Evolutionary conservation across 2,888 invertebrate species (phyloP).

Genomic region (Bugula neritina): DNA sequence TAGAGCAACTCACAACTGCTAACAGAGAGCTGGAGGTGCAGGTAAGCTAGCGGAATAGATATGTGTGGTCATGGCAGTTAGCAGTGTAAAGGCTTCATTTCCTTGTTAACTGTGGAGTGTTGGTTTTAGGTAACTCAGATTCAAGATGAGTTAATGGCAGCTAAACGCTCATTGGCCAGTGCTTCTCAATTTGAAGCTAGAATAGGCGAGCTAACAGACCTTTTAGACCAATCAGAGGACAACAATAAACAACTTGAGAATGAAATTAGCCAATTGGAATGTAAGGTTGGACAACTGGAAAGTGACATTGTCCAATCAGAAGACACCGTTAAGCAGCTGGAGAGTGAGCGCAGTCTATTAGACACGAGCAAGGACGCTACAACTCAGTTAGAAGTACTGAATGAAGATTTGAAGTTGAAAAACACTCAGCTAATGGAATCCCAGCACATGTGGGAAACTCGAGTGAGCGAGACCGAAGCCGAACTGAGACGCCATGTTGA

Average conservation of each 20-base stretch:
- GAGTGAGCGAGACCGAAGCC: not conserved
- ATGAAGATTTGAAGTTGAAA: not conserved
- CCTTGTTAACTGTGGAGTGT: not conserved
- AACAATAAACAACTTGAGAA: constrained; percentile 28
- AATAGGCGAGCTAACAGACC: constrained; percentile 28
- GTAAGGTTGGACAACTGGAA: constrained; percentile 10
- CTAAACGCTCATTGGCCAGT: constrained; percentile 30
- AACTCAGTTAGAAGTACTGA: not conserved
- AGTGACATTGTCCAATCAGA: constrained; percentile 16
- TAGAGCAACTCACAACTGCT: not conserved
- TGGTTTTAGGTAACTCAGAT: constrained; percentile 30
- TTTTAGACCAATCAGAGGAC: constrained; percentile 25
- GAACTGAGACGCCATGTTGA: not conserved
- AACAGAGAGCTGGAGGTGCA: not conserved
- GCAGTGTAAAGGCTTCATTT: not conserved
- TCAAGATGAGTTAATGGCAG: constrained; percentile 16
- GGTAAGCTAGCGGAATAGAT: not conserved
- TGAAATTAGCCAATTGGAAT: constrained; percentile 29
- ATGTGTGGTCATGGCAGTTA: not conserved
- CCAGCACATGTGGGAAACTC: not conserved
- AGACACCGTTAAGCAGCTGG: not conserved
- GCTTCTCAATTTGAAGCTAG: constrained; percentile 29
- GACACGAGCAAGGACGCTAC: no score
- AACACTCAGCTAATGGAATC: not conserved
- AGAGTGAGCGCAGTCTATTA: not conserved